phyloP scores from a whole-genome alignment of 2,888 invertebrate genomes.

The Caenorhabditis wallacei region DNA sequence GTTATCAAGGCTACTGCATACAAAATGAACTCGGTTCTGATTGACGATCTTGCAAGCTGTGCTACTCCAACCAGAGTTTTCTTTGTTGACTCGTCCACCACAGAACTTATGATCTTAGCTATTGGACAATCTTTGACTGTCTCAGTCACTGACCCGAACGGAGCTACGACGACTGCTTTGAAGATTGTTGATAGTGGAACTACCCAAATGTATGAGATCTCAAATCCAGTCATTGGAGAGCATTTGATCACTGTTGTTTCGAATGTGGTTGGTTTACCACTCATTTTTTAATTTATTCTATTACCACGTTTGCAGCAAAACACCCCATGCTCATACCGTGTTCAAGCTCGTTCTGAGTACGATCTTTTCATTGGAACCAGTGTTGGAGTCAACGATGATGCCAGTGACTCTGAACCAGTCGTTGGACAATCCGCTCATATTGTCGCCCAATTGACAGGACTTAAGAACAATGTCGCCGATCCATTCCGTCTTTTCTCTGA shows the following conservation, averaged over 20 bases:
- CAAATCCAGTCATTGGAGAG: conserved; percentile 69
- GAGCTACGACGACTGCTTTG: conserved; percentile 50
- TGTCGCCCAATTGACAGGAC: conserved; percentile 76
- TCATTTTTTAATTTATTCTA: background rate
- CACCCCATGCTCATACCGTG: conserved; percentile 73
- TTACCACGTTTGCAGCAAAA: conserved; percentile 28
- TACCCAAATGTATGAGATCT: conserved; percentile 60
- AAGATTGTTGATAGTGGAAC: conserved; percentile 45
- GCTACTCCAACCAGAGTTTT: conserved; percentile 66
- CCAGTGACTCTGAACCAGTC: conserved; percentile 66
- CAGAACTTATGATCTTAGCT: conserved; percentile 71
- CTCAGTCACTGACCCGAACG: conserved; percentile 73
- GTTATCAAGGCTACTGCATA: conserved; percentile 70
- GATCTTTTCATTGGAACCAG: conserved; percentile 73
- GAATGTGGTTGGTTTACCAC: conserved; percentile 16
- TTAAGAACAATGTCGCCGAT: conserved; percentile 70
- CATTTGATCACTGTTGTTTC: conserved; percentile 66
- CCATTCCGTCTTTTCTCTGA: conserved; percentile 78
- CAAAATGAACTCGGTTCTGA: conserved; percentile 71
- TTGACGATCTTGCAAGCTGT: conserved; percentile 66
- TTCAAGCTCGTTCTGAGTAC: conserved; percentile 74
- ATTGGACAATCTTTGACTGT: conserved; percentile 71
- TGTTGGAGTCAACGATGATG: conserved; percentile 65
- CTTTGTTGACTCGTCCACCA: conserved; percentile 73
- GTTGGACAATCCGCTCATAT: conserved; percentile 71